Percentiles rank a stretch among this genome's conserved stretches.
Conservation (phyloP, 2,797 vertebrate species). For the Aratinga solstitialis region DNA sequence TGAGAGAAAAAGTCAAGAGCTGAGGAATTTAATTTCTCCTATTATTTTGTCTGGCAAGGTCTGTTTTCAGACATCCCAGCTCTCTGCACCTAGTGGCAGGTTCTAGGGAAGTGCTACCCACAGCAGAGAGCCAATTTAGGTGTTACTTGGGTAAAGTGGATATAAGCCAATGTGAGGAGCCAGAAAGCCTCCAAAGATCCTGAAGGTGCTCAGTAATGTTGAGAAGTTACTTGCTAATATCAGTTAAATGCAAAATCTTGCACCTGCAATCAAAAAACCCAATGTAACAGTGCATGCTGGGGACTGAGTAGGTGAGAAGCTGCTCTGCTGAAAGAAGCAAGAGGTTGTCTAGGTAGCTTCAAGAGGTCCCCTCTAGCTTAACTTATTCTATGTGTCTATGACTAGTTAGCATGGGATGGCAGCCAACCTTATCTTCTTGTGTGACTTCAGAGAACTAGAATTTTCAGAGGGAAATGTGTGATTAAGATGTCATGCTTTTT, state of each 20-base stretch:
- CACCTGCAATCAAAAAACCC: not conserved
- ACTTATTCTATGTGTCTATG: not conserved
- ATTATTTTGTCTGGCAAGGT: not conserved
- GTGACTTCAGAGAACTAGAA: not conserved
- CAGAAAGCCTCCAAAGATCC: not conserved
- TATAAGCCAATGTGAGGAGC: not conserved
- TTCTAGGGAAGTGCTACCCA: not conserved
- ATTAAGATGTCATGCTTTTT: not conserved
- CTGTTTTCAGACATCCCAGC: not conserved
- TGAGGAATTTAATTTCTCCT: not conserved
- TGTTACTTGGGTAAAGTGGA: not conserved
- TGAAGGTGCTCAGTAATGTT: not conserved
- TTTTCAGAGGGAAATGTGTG: not conserved
- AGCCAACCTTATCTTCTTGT: not conserved
- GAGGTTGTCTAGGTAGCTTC: not conserved
- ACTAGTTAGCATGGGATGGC: not conserved
- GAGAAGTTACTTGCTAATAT: not conserved
- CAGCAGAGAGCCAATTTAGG: not conserved
- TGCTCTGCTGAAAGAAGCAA: not conserved
- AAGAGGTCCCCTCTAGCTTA: not conserved
- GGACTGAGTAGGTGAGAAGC: not conserved
- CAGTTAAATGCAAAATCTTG: not conserved
- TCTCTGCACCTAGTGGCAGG: not conserved
- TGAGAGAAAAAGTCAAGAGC: not conserved
- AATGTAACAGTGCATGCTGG: not conserved